Percentiles rank a stretch among this genome's conserved stretches.
These are phyloP conservation scores for Knipowitschia caucasica DNA, from an alignment of 2,797 vertebrate species.

Conservation along the genomic window DNA sequence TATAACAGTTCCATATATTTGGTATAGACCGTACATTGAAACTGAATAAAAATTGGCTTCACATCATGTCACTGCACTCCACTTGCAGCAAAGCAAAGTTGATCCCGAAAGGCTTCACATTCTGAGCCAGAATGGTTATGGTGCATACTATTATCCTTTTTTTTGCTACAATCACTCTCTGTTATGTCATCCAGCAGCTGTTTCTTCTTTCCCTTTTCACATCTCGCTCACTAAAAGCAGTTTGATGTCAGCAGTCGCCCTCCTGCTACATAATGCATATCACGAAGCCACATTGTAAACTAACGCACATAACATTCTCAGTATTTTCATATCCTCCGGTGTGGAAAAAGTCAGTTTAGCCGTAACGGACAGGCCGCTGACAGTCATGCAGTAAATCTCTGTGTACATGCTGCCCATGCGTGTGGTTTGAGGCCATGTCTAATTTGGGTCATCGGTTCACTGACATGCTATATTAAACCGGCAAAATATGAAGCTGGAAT, in stretches of 20 bases:
- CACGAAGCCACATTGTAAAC: not conserved
- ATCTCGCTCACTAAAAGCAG: not conserved
- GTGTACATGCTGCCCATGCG: not conserved
- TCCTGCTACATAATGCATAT: not conserved
- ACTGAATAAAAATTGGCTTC: too few species aligned
- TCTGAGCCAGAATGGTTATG: too few species aligned
- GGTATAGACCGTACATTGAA: too few species aligned
- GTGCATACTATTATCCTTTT: too few species aligned
- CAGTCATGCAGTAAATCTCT: constrained; percentile 18
- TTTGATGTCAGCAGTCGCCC: constrained; percentile 1
- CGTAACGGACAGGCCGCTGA: constrained; percentile 22
- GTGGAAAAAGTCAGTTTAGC: constrained; percentile 25
- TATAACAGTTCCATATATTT: too few species aligned
- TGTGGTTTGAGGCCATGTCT: constrained; percentile 39
- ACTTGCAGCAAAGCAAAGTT: too few species aligned
- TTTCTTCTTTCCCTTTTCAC: not conserved
- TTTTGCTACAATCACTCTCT: too few species aligned
- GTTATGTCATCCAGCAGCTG: not conserved
- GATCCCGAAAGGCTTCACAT: too few species aligned
- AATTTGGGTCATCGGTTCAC: constrained; percentile 65
- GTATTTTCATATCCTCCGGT: not conserved
- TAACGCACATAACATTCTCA: not conserved
- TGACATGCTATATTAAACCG: constrained; percentile 63
- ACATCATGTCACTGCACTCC: too few species aligned
- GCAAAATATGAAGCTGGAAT: constrained; percentile 44